These are phyloP conservation scores for Pelagia noctiluca DNA, from an alignment of 30 jellyfish, hydroid and myxozoan genomes.

Conservation along the genomic window DNA sequence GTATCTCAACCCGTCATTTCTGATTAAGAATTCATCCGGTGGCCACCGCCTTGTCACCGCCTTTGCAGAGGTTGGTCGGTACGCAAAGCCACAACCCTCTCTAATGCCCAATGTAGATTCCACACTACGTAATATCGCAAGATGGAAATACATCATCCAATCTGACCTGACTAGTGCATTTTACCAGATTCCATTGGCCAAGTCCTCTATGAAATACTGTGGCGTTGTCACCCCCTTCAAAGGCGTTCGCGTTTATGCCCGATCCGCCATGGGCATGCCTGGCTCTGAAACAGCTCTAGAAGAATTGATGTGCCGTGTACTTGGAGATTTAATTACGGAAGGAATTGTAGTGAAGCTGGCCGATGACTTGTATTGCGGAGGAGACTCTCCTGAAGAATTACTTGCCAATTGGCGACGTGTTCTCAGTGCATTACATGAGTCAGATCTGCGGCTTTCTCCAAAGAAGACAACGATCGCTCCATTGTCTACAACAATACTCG, in stretches of 20 bases:
- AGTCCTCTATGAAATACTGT: no score
- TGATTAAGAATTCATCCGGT: constrained; percentile 60
- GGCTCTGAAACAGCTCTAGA: no score
- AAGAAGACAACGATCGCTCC: no score
- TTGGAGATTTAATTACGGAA: constrained; percentile 47
- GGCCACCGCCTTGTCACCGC: no score
- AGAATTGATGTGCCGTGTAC: constrained; percentile 56
- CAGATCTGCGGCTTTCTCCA: constrained; percentile 33
- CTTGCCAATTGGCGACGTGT: constrained; percentile 34
- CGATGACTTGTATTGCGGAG: constrained; percentile 70
- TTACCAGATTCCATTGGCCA: constrained; percentile 72
- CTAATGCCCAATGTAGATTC: constrained; percentile 70
- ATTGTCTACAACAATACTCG: constrained; percentile 61
- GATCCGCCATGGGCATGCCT: no score
- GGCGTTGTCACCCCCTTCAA: no score
- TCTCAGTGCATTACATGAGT: constrained; percentile 16
- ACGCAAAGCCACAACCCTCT: no score
- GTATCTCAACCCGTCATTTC: no score
- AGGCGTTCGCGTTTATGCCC: no score
- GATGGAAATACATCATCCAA: constrained; percentile 59
- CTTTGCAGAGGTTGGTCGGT: no score
- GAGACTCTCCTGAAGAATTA: constrained; percentile 15
- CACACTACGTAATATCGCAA: no score
- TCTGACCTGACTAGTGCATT: constrained; percentile 64
- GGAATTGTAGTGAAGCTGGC: constrained; percentile 65